phyloP scores from a whole-genome alignment of 2,888 invertebrate genomes.

The Morinoia aosen region DNA sequence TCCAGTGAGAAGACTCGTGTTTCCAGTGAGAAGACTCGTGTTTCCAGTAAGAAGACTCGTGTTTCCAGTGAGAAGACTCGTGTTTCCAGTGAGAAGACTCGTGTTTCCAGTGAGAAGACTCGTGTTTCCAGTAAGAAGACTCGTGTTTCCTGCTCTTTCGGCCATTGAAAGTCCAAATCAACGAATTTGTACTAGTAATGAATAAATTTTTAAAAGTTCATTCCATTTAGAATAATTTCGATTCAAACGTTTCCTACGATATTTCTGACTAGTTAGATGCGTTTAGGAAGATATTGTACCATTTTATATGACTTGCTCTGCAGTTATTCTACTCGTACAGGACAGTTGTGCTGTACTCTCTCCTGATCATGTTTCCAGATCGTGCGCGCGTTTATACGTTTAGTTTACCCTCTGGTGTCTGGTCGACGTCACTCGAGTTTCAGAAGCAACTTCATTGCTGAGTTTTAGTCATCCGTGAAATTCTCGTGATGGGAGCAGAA shows the following conservation, averaged over 20 bases:
- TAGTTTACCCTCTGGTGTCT: background rate
- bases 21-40: too few species aligned
- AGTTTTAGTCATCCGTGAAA: background rate
- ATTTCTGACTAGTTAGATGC: background rate
- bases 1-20: too few species aligned
- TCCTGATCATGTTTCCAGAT: background rate
- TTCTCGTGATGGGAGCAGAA: background rate
- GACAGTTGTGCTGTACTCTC: background rate
- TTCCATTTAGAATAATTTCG: too few species aligned
- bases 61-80: too few species aligned
- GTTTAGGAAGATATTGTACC: background rate
- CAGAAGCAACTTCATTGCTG: background rate
- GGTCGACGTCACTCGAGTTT: background rate
- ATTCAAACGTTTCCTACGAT: background rate
- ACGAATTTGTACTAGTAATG: too few species aligned
- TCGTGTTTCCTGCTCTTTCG: too few species aligned
- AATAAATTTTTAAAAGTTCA: too few species aligned
- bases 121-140: too few species aligned
- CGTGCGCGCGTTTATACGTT: background rate
- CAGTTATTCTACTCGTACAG: background rate
- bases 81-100: background rate
- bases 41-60: too few species aligned
- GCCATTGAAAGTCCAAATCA: too few species aligned
- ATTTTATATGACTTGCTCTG: background rate
- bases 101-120: background rate